Percentiles rank a stretch among this genome's conserved stretches.
These are phyloP conservation scores for Pempheris klunzingeri DNA, from an alignment of 2,797 vertebrate genomes.

Conservation along the genomic window DNA sequence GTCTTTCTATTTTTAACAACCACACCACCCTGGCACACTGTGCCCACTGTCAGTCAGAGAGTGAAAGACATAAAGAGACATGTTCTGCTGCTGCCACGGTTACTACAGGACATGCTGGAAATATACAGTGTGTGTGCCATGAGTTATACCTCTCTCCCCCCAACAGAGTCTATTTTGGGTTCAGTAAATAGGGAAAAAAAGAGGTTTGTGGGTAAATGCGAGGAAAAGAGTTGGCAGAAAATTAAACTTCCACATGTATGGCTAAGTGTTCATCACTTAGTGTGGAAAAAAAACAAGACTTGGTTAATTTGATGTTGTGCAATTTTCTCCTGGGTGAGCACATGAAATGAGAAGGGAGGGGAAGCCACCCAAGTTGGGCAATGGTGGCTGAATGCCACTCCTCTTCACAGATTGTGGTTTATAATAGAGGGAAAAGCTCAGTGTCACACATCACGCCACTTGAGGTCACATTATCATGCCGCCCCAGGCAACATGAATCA, in stretches of 20 bases:
- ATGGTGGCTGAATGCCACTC: constrained; percentile 47
- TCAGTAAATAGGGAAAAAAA: constrained; percentile 53
- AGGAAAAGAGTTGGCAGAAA: constrained; percentile 58
- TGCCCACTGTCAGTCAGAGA: constrained; percentile 42
- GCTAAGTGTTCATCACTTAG: constrained; percentile 50
- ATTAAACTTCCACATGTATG: constrained; percentile 53
- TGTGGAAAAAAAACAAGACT: constrained; percentile 40
- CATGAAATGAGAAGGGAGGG: constrained; percentile 29
- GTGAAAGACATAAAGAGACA: constrained; percentile 36
- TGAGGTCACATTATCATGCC: constrained; percentile 57
- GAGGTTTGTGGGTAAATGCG: constrained; percentile 36
- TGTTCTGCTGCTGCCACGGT: constrained; percentile 33
- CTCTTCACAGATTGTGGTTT: constrained; percentile 62
- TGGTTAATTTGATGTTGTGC: constrained; percentile 59
- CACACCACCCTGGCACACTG: constrained; percentile 45
- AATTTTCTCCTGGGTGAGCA: constrained; percentile 54
- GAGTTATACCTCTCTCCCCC: constrained; percentile 33
- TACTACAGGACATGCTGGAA: constrained; percentile 50
- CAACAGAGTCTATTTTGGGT: constrained; percentile 62
- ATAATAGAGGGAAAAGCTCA: constrained; percentile 56
- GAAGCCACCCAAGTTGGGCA: constrained; percentile 68
- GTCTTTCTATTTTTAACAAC: constrained; percentile 66
- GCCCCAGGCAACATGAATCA: constrained; percentile 45
- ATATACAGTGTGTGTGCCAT: constrained; percentile 45
- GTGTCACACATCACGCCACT: constrained; percentile 65